Evolutionary conservation across 1,140 invertebrate species (phyloP).

Genomic region (Neuroterus valhalla): DNA sequence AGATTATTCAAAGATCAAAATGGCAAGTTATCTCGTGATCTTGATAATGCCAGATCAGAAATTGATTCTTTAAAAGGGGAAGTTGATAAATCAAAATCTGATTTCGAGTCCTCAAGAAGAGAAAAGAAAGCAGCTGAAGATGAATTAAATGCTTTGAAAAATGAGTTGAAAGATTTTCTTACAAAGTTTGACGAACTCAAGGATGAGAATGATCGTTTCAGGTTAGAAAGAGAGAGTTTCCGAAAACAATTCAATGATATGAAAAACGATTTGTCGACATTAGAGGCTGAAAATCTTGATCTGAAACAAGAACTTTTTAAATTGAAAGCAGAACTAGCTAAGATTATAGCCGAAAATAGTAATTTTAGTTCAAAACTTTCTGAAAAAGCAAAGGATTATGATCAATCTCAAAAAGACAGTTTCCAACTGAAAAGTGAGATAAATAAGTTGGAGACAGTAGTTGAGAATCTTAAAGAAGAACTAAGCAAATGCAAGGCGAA

Average conservation of each 20-base stretch:
- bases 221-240: neutral
- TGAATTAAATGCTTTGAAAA: slow-evolving; percentile 48
- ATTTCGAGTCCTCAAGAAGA: neutral
- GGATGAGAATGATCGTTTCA: slow-evolving; percentile 36
- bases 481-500: neutral
- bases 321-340: neutral
- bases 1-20: slow-evolving; percentile 33
- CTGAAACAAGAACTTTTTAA: neutral
- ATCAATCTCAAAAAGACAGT: neutral
- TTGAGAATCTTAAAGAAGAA: neutral
- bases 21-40: slow-evolving; percentile 1
- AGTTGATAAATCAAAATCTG: neutral
- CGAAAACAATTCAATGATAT: neutral
- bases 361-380: neutral
- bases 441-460: neutral
- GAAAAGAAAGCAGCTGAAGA: slow-evolving; percentile 18
- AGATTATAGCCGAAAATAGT: neutral
- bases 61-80: neutral
- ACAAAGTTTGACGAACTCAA: slow-evolving; percentile 41
- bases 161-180: slow-evolving; percentile 50
- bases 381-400: neutral
- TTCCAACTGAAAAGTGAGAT: neutral
- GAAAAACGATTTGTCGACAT: neutral
- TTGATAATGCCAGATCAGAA: neutral
- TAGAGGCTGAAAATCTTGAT: neutral